Evolutionary conservation across 2,888 invertebrate genomes (phyloP), one percentile per base, ranked within the genome.

Genomic region (Drosophila anomalata): DNA sequence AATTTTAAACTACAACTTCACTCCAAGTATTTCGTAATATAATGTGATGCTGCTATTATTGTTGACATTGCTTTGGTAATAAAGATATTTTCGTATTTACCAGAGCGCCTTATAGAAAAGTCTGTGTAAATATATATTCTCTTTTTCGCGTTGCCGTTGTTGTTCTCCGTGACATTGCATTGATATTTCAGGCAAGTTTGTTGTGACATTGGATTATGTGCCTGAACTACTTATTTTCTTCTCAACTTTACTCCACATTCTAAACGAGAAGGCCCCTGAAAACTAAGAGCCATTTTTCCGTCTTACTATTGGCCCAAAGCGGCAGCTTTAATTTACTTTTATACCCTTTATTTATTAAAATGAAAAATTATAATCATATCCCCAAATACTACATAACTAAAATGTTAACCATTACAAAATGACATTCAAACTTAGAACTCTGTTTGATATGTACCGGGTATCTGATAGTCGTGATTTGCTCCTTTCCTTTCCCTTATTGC

Each of bases 151-250:
- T 4, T 12, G 50, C 50, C 12, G 3, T 50, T 50, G 7, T 17
- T 29, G 26, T 29, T 29, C 47, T 5, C 20, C 9, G 33, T 8
- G 14, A 17, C 59, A 60, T 22, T 47, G 52, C 47, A 29, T 17
- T 17, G 39, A 11, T 9, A n/a, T 44, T 44, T 29, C 20, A 22
- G 31, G 44, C 29, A 52, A 52, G 22, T 52, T 54, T 50, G 53
- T 58, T 73, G 68, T 60, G 75, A 70, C 69, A 82, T 87, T 77
- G 79, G 73, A 87, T 87, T 82, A 85, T 83, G 83, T 73, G 77
- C 73, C 67, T 65, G 70, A 55, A 81, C 72, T 87, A 61, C 75
- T 76, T 75, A 73, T 62, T 84, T 71, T 53, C 67, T 70, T 56
- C 56, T 61, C 63, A 56, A 22, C 39, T 46, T 20, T 11, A 20